Base-by-base conservation (phyloP, 2,797 vertebrate species). In the Gallinago stenura region DNA sequence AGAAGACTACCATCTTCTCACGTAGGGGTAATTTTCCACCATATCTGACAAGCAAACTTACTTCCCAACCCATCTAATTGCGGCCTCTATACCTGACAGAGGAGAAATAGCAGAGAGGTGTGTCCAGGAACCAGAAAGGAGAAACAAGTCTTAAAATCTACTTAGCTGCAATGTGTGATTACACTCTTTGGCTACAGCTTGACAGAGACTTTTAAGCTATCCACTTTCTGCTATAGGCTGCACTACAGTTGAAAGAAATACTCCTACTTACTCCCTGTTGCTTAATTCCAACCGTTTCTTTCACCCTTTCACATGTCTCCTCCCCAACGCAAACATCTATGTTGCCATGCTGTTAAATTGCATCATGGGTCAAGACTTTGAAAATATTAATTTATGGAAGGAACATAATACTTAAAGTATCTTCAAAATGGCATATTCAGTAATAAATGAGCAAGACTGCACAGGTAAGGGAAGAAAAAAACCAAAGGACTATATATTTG, bases 261-360 rank as follows among this genome's bases (percentile, higher is more conserved):
- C 20, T 28, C 6, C 56, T 57, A 13, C 2, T 56, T 62, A 53
- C 8, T 37, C 20, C n/a, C 30, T 45, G 13, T 6, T 75, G 10
- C 35, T 76, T 26, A 48, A 41, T 41, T 76, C 41, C 45, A 76
- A 26, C 21, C 18, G 54, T 6, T 65, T 31, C 15, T 73, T 87
- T 18, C 48, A 46, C 16, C 28, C 15, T 70, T 71, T 39, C 4
- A 1, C 26, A 50, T 15, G 17, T 13, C 20, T 70, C 31, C n/a
- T 51, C 53, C 12, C 15, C 35, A 78, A 84, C 17, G 31, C 25
- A 58, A 25, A 56, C 3, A 20, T 30, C 46, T n/a, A 48, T 2
- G 5, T 3, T 60, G 21, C 26, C 15, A 25, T 13, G 3, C 7
- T 25, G 30, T 21, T 75, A 82, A 71, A 41, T 0, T 0, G 1